These are phyloP conservation scores for Harpegnathos saltator DNA, from an alignment of 1,140 invertebrate species.

Conservation along the genomic window DNA sequence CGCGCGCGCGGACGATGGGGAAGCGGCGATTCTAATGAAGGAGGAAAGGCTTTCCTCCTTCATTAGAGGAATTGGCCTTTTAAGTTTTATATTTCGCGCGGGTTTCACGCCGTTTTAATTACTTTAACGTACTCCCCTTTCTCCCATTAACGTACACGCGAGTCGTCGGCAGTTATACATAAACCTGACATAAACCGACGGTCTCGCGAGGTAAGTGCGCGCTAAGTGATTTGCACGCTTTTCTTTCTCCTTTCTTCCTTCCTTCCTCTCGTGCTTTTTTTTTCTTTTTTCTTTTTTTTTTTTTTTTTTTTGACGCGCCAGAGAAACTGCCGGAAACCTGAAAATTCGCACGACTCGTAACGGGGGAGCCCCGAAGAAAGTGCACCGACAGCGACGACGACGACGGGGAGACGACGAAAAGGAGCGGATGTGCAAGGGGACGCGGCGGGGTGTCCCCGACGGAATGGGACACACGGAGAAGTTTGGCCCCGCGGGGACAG, in stretches of 20 bases:
- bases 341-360: slow-evolving; percentile 17
- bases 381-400: slow-evolving; percentile 29
- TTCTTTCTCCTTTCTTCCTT: neutral
- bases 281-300: neutral
- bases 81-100: neutral
- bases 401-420: slow-evolving; percentile 27
- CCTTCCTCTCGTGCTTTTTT: neutral
- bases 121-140: neutral
- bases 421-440: slow-evolving; percentile 63
- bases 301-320: neutral
- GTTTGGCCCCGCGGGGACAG: slow-evolving; percentile 78
- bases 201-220: neutral
- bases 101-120: neutral
- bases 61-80: neutral
- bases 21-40: neutral
- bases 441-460: slow-evolving; percentile 25
- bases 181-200: neutral
- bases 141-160: neutral
- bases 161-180: neutral
- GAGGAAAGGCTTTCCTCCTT: slow-evolving; percentile 3
- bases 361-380: slow-evolving; percentile 57
- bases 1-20: neutral
- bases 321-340: neutral
- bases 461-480: slow-evolving; percentile 62
- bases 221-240: neutral